Evolutionary conservation across 2,113 vertebrate species (phyloP), one percentile per base, ranked within the genome.

Genomic region (Calypte anna): DNA sequence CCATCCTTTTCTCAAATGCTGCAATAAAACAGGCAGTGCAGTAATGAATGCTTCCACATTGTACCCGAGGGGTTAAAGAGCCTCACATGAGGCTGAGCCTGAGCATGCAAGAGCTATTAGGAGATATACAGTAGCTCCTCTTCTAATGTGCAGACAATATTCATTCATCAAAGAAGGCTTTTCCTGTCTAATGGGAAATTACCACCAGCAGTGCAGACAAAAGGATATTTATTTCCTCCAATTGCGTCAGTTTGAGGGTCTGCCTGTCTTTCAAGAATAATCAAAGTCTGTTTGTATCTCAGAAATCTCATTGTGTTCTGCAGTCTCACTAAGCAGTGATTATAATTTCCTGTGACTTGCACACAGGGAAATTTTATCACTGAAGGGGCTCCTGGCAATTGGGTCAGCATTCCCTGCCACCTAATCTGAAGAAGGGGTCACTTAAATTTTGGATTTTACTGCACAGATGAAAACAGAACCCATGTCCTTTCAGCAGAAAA

Each of bases 181-280:
- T 93, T 94, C 92, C 91, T 94, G 93, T 86, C 90, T 93, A 83
- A 97, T 95, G 87, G 86, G 86, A 95, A 95, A 96, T 88, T 87
- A 67, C 77, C 91, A 95, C 91, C 90, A 94, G 91, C 87, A 80
- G 89, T 72, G 88, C 86, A 91, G 91, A 92, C 86, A 96, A 92
- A 96, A 96, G 86, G 86, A 86, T 88, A 88, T 97, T 96, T 96
- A 86, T 94, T 93, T 96, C 95, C 86, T 91, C 61, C 74, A 78
- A 7, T 87, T 1, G 5, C 87, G 86, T 85, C 91, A 72, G 79
- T 94, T 83, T 81, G 92, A 88, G 86, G 58, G 76, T 88, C 90
- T 84, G 88, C 93, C 92, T 82, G 80, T 95, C 94, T 96, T 89
- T 86, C 80, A 93, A 72, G 74, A 91, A 89, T 94, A 95, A 94